phyloP scores from a whole-genome alignment of 2,113 vertebrate genomes.

The Dicrurus megarhynchus region DNA sequence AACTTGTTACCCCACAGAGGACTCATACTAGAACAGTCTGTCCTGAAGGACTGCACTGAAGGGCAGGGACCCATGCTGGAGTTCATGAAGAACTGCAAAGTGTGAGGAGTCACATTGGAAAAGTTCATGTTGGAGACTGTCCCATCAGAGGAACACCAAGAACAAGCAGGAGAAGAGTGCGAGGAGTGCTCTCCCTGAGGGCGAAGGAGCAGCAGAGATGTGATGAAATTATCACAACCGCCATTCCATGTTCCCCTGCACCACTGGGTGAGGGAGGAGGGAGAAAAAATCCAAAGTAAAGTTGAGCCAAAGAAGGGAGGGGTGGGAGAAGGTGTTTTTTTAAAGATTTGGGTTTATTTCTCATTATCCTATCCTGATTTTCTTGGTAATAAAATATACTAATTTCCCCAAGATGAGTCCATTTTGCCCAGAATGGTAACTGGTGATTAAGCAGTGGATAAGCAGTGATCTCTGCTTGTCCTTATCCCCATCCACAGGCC shows the following conservation, averaged over 20 bases:
- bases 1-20: neutral
- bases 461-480: neutral
- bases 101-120: rapidly evolving
- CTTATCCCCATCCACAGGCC: neutral
- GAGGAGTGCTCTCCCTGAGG: neutral
- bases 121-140: neutral
- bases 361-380: neutral
- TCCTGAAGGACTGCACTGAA: neutral
- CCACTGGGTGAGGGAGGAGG: neutral
- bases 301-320: neutral
- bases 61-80: neutral
- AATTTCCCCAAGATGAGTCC: neutral
- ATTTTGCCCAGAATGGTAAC: neutral
- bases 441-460: no score
- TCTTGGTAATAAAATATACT: neutral
- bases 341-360: neutral
- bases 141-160: neutral
- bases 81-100: neutral
- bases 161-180: neutral
- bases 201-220: neutral
- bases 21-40: neutral
- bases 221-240: neutral
- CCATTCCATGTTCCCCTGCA: neutral
- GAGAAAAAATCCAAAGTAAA: neutral
- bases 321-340: neutral